Percentiles rank a stretch among this genome's conserved stretches.
These are phyloP conservation scores for Oenanthe oenanthe DNA, from an alignment of 2,113 vertebrate species.

Conservation along the genomic window DNA sequence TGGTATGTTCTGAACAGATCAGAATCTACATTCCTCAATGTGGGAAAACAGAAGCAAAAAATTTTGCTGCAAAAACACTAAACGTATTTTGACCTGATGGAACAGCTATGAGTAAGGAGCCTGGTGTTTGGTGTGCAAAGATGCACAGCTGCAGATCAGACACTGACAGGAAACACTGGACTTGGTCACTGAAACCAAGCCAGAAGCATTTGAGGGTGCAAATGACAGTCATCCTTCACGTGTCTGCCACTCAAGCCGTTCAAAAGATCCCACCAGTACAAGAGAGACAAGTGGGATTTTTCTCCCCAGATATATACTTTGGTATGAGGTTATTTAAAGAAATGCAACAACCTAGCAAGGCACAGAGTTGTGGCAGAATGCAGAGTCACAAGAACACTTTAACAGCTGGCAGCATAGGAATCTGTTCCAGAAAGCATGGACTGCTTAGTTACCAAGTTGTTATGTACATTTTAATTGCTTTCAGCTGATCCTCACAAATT, in stretches of 20 bases:
- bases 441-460: neutral
- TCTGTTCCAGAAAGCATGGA: neutral
- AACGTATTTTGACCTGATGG: neutral
- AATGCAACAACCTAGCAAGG: neutral
- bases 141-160: neutral
- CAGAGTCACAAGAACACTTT: neutral
- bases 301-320: neutral
- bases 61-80: neutral
- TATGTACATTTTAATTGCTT: neutral
- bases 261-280: neutral
- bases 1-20: neutral
- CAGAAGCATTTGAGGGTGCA: neutral
- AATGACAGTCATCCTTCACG: neutral
- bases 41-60: neutral
- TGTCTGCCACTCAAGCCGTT: neutral
- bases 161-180: neutral
- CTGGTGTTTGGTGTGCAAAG: neutral
- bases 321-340: neutral
- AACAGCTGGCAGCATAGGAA: neutral
- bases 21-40: neutral
- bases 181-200: neutral
- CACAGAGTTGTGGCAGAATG: neutral
- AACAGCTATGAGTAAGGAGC: neutral
- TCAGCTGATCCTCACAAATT: neutral
- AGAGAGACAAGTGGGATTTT: neutral